phyloP scores from a whole-genome alignment of 2,113 vertebrate genomes.

The Agapornis roseicollis region DNA sequence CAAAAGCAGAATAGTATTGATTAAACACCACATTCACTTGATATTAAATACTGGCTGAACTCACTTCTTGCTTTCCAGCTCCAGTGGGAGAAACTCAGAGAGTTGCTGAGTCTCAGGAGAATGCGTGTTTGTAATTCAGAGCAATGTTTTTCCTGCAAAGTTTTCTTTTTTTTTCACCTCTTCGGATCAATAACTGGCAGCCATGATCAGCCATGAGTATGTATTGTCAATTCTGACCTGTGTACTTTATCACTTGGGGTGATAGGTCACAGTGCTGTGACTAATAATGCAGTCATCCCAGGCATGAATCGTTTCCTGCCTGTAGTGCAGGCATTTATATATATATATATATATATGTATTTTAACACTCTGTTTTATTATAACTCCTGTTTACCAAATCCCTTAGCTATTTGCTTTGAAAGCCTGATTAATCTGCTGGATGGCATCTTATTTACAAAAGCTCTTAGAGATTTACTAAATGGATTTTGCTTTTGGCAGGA shows the following conservation, averaged over 20 bases:
- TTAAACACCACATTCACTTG: slow-evolving; percentile 94
- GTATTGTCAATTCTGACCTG: slow-evolving; percentile 80
- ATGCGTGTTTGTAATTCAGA: slow-evolving; percentile 92
- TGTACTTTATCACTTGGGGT: slow-evolving; percentile 79
- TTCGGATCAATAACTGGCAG: slow-evolving; percentile 85
- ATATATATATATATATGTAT: background rate
- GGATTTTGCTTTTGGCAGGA: slow-evolving; percentile 36
- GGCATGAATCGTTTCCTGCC: slow-evolving; percentile 70
- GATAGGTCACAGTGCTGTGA: slow-evolving; percentile 72
- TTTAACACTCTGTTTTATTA: slow-evolving; percentile 23
- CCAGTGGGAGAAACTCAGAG: slow-evolving; percentile 73
- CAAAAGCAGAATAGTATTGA: slow-evolving; percentile 97
- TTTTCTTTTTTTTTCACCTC: slow-evolving; percentile 69
- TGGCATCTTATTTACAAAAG: slow-evolving; percentile 48
- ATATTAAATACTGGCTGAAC: slow-evolving; percentile 94
- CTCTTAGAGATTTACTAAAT: slow-evolving; percentile 40
- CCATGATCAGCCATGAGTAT: slow-evolving; percentile 83
- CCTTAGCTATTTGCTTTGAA: slow-evolving; percentile 47
- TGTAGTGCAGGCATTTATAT: background rate
- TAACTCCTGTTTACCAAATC: slow-evolving; percentile 43
- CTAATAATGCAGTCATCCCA: slow-evolving; percentile 66
- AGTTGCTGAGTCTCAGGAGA: slow-evolving; percentile 80
- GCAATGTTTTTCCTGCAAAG: slow-evolving; percentile 83
- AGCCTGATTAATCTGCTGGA: slow-evolving; percentile 48
- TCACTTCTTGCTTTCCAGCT: slow-evolving; percentile 78